Percentiles rank a stretch among this genome's conserved stretches.
These are phyloP conservation scores for Alligator mississippiensis DNA, from an alignment of 2,113 vertebrate species.

Conservation along the genomic window DNA sequence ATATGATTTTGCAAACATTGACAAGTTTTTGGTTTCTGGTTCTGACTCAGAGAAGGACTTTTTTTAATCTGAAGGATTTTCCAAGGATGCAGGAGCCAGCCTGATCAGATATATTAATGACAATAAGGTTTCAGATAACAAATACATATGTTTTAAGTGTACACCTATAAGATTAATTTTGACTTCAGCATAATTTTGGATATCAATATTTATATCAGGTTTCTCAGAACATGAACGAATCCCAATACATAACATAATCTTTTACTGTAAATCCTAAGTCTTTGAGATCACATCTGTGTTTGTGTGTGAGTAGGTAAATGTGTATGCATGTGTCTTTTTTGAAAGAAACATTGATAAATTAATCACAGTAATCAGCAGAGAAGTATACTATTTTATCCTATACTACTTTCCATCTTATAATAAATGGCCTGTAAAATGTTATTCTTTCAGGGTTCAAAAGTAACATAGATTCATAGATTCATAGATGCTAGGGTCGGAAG, in stretches of 20 bases:
- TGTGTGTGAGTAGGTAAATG: neutral
- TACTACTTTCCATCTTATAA: neutral
- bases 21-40: neutral
- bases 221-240: neutral
- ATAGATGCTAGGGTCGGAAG: neutral
- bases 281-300: neutral
- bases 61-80: neutral
- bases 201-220: neutral
- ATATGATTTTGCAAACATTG: neutral
- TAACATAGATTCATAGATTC: neutral
- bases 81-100: neutral
- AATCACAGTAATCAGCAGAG: neutral
- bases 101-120: neutral
- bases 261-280: neutral
- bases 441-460: neutral
- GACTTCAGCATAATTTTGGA: neutral
- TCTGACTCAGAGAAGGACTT: neutral
- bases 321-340: neutral
- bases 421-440: fast-evolving
- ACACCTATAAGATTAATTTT: neutral
- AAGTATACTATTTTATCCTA: neutral
- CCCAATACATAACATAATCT: neutral
- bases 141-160: neutral
- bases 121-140: neutral
- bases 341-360: neutral